Conservation (phyloP, 1,140 invertebrate species). For the Temnothorax curvispinosus region DNA sequence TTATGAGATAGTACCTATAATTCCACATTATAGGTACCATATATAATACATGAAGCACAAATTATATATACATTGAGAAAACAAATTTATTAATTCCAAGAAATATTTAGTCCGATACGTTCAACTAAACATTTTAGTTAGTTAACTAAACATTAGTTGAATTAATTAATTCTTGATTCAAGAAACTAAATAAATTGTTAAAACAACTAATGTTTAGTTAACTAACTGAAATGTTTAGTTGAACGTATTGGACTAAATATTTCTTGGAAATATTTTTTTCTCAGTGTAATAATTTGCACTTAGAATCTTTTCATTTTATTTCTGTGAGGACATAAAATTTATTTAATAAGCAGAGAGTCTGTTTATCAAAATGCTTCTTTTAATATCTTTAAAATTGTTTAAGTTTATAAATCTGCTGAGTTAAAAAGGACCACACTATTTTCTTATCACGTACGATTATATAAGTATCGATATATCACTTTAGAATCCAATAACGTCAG, state of each 20-base stretch:
- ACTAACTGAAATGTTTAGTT: too few relatives aligned
- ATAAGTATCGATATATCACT: slow-evolving; percentile 45
- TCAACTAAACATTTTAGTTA: too few relatives aligned
- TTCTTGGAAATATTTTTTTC: too few relatives aligned
- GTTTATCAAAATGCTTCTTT: neutral
- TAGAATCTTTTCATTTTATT: neutral
- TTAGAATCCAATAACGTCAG: slow-evolving; percentile 20
- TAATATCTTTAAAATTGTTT: neutral
- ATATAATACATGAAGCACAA: neutral
- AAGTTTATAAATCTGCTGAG: neutral
- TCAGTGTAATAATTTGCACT: neutral
- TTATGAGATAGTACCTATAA: neutral
- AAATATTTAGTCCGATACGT: too few relatives aligned
- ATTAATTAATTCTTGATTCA: too few relatives aligned
- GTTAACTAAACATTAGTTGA: too few relatives aligned
- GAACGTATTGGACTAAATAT: too few relatives aligned
- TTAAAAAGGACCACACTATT: slow-evolving; percentile 11
- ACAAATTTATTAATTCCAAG: too few relatives aligned
- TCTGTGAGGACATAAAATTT: neutral
- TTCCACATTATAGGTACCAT: neutral
- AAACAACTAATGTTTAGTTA: too few relatives aligned
- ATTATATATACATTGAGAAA: neutral
- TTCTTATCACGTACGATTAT: slow-evolving; percentile 41
- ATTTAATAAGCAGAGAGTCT: neutral
- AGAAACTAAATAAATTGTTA: too few relatives aligned